phyloP scores from a whole-genome alignment of 2,113 vertebrate species.

The Ornithorhynchus anatinus region DNA sequence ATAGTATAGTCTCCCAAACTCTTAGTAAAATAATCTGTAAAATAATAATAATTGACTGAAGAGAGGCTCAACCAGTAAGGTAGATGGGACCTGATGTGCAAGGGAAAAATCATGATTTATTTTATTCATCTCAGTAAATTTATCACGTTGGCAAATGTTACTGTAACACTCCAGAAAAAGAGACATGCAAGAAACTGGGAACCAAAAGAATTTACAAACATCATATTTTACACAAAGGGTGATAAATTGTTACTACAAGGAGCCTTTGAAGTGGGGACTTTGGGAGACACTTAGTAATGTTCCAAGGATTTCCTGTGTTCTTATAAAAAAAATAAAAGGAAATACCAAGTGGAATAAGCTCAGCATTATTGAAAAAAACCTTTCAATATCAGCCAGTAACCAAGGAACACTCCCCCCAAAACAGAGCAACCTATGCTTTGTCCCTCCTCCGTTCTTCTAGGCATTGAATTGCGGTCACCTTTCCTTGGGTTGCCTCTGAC shows the following conservation, averaged over 20 bases:
- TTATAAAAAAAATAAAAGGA: conserved; percentile 37
- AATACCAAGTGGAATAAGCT: conserved; percentile 14
- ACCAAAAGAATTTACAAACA: background rate
- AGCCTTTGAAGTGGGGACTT: conserved; percentile 15
- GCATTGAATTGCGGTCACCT: too few species aligned
- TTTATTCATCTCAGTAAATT: background rate
- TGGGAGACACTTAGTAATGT: conserved; percentile 33
- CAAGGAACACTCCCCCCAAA: conserved; percentile 25
- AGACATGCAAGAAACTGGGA: background rate
- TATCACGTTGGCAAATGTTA: background rate
- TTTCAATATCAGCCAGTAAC: background rate
- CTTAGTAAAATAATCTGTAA: too few species aligned
- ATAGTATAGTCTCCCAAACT: too few species aligned
- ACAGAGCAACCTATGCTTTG: background rate
- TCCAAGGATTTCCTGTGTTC: conserved; percentile 33
- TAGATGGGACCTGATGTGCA: too few species aligned
- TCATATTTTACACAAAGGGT: background rate
- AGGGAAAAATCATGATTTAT: background rate
- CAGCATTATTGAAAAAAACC: conserved; percentile 16
- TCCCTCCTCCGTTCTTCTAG: too few species aligned
- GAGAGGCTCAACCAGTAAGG: too few species aligned
- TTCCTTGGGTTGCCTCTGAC: too few species aligned
- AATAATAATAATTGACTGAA: too few species aligned
- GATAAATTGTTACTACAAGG: conserved; percentile 2
- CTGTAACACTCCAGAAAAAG: background rate